phyloP scores from a whole-genome alignment of 2,113 vertebrate genomes.

The Psammodynastes pulverulentus region DNA sequence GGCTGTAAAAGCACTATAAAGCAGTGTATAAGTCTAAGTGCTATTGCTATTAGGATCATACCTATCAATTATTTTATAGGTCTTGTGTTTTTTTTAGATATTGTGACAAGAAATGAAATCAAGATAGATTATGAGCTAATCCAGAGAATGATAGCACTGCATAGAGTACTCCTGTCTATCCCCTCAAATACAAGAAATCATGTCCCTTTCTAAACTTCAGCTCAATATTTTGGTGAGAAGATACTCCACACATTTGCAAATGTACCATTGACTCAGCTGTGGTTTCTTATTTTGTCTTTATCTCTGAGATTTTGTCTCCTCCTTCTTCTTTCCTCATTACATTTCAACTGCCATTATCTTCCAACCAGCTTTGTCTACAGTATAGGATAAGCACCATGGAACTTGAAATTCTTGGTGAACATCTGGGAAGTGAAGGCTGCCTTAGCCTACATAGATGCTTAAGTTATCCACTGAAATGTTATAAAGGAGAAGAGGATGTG shows the following conservation, averaged over 20 bases:
- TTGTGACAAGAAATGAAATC: neutral
- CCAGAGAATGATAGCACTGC: neutral
- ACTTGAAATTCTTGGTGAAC: neutral
- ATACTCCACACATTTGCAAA: neutral
- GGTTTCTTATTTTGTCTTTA: neutral
- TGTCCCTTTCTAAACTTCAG: neutral
- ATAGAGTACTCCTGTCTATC: neutral
- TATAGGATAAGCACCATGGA: neutral
- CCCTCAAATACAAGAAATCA: neutral
- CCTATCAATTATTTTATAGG: neutral
- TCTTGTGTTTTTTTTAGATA: neutral
- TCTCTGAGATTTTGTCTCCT: neutral
- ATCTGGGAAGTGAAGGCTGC: neutral
- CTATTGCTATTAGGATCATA: no score
- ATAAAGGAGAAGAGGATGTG: neutral
- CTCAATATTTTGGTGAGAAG: neutral
- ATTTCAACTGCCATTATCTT: neutral
- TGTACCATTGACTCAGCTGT: neutral
- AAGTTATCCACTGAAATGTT: neutral
- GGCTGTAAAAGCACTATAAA: no score
- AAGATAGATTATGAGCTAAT: neutral
- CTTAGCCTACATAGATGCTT: neutral
- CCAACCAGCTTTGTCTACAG: neutral
- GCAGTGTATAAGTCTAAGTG: no score
- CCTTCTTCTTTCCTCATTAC: neutral